A percentile compares a stretch with the other conserved stretches of the same genome.
Evolutionary conservation across 2,113 vertebrate species (phyloP).

Genomic region (Physeter macrocephalus): DNA sequence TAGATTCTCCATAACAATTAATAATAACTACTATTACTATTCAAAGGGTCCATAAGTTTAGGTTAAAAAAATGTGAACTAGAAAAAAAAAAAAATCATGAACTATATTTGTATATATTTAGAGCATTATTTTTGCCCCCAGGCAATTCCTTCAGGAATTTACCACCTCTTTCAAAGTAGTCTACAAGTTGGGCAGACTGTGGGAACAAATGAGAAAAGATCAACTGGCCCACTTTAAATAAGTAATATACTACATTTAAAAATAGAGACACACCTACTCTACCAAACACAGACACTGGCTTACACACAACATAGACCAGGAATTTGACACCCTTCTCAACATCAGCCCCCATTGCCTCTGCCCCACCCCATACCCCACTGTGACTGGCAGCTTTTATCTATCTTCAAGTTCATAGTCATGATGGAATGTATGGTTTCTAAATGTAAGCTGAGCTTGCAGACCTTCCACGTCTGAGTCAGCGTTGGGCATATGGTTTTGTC

Average conservation of each 20-base stretch:
- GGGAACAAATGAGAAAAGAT: neutral
- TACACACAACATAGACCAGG: neutral
- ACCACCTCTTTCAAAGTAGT: neutral
- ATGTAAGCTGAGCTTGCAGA: neutral
- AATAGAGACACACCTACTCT: neutral
- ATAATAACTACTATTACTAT: neutral
- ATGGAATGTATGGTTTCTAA: neutral
- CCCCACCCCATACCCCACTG: neutral
- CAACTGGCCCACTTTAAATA: neutral
- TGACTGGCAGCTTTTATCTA: neutral
- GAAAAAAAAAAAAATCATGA: neutral
- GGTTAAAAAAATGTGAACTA: neutral
- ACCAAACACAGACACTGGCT: neutral
- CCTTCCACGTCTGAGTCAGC: neutral
- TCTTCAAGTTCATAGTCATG: neutral
- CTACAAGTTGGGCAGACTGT: neutral
- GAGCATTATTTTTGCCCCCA: neutral
- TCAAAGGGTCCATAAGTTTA: neutral
- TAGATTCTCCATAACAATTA: neutral
- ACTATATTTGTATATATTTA: neutral
- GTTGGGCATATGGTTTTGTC: neutral
- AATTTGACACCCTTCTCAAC: neutral
- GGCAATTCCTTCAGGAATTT: neutral
- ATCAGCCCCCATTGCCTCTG: neutral
- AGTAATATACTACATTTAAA: neutral